A percentile compares a stretch with the other conserved stretches of the same genome.
Conservation (phyloP, 2,888 invertebrate genomes). For the Plebejus melissa region DNA sequence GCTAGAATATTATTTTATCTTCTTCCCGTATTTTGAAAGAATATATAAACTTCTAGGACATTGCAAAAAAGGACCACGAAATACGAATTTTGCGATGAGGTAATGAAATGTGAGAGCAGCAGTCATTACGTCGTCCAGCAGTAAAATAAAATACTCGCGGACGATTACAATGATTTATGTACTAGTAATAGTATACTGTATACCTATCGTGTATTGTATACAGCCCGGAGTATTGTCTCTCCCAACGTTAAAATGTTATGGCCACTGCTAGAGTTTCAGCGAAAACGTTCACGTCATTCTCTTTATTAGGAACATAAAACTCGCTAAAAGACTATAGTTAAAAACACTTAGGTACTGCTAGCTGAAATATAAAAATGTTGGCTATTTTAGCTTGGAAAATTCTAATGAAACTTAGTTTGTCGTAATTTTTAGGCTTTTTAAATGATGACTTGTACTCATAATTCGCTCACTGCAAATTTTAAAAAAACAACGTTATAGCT, state of each 20-base stretch:
- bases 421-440: too few species aligned
- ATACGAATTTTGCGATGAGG: slow-evolving; percentile 6
- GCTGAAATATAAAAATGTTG: too few species aligned
- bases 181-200: neutral
- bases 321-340: neutral
- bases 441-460: too few species aligned
- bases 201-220: neutral
- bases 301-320: neutral
- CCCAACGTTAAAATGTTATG: neutral
- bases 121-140: neutral
- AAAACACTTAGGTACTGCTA: neutral
- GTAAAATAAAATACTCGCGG: neutral
- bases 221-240: neutral
- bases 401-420: too few species aligned
- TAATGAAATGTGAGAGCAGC: neutral
- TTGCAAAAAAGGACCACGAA: neutral
- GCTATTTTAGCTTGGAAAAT: too few species aligned
- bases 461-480: too few species aligned
- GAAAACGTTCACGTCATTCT: neutral
- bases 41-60: neutral
- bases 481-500: too few species aligned
- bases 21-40: neutral
- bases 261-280: slow-evolving; percentile 7
- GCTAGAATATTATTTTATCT: too few species aligned
- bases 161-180: slow-evolving; percentile 6